A percentile compares a stretch with the other conserved stretches of the same genome.
phyloP scores from a whole-genome alignment of 2,797 vertebrate species.

The Hydrophis major region DNA sequence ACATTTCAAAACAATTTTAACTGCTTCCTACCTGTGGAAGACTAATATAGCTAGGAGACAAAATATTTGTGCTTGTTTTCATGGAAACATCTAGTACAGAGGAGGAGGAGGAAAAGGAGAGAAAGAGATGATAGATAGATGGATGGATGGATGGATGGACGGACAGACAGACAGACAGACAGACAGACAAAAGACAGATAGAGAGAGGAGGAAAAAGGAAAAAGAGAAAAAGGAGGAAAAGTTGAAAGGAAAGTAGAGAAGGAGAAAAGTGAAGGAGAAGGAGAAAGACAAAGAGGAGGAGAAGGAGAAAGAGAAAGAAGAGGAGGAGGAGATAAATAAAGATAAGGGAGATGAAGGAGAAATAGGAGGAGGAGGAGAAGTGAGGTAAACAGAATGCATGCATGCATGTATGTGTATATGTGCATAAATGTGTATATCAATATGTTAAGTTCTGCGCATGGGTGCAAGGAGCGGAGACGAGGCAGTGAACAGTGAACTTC shows the following conservation, averaged over 20 bases:
- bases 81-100: not conserved
- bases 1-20: not conserved
- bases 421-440: not conserved
- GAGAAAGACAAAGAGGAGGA: not conserved
- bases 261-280: no score
- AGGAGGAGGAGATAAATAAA: not conserved
- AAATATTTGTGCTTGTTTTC: not conserved
- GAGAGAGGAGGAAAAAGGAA: no score
- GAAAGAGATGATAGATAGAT: no score
- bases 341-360: no score
- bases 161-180: no score
- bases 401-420: not conserved
- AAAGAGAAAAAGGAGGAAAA: no score
- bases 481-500: no score
- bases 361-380: not conserved
- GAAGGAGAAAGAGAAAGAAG: not conserved
- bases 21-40: not conserved
- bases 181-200: no score
- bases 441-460: not conserved
- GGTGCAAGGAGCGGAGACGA: no score
- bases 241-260: no score
- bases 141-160: no score
- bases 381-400: not conserved
- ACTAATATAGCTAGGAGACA: not conserved
- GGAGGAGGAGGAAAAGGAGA: no score